Conservation (phyloP, 2,797 vertebrate genomes). For the Morelia viridis region DNA sequence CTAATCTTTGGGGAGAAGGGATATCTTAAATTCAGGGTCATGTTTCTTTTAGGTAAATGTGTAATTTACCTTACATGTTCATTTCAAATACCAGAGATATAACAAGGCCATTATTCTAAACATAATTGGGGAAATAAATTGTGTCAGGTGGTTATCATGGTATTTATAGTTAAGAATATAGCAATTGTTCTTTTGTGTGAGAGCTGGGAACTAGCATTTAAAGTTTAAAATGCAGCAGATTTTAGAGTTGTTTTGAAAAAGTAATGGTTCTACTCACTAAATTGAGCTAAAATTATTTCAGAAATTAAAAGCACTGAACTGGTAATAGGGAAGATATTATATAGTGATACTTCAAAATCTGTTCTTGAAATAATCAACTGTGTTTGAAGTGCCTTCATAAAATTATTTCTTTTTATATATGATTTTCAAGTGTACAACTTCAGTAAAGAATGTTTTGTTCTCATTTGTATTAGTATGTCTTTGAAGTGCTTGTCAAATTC, state of each 20-base stretch:
- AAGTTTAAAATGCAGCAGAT: neutral
- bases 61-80: neutral
- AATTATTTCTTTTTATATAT: neutral
- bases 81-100: neutral
- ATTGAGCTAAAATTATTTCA: constrained; percentile 22
- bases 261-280: neutral
- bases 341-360: constrained; percentile 28
- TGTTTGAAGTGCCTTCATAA: neutral
- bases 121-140: constrained; percentile 16
- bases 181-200: neutral
- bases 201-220: neutral
- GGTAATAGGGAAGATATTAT: constrained; percentile 3
- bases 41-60: neutral
- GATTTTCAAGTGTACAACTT: neutral
- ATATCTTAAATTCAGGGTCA: neutral
- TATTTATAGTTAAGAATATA: neutral
- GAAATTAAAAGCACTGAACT: neutral
- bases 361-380: constrained; percentile 6
- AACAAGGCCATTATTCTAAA: constrained; percentile 22
- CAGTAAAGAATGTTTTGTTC: neutral
- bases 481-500: neutral
- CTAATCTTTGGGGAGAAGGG: neutral
- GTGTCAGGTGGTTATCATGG: neutral
- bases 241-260: neutral
- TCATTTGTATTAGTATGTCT: neutral